Percentiles rank a stretch among this genome's conserved stretches.
Evolutionary conservation across 2,888 invertebrate genomes (phyloP).

Genomic region (Eurois occulta): DNA sequence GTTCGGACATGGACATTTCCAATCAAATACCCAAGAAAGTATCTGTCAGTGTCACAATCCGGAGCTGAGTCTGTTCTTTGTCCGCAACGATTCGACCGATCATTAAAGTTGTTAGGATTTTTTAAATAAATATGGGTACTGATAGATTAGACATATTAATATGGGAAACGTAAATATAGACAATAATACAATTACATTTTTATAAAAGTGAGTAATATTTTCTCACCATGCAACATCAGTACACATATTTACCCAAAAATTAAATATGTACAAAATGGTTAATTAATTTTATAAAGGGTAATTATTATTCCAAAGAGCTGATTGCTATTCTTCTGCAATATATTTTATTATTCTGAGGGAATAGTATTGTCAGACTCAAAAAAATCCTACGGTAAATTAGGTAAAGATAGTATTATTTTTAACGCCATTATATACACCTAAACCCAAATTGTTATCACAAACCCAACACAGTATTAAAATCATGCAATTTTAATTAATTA

Average conservation of each 20-base stretch:
- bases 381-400: background rate
- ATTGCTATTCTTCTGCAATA: background rate
- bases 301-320: background rate
- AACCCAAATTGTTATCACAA: conserved; percentile 17
- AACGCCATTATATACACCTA: background rate
- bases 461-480: conserved; percentile 26
- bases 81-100: background rate
- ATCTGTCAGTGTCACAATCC: background rate
- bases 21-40: background rate
- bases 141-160: background rate
- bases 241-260: conserved; percentile 24
- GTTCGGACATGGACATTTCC: background rate
- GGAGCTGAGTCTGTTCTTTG: background rate
- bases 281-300: background rate
- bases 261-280: conserved; percentile 5
- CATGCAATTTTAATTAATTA: conserved; percentile 38
- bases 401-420: background rate
- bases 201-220: background rate
- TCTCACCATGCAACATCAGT: background rate
- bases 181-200: too few relatives aligned
- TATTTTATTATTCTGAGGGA: background rate
- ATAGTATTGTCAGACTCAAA: conserved; percentile 16
- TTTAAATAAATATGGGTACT: conserved; percentile 5
- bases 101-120: background rate
- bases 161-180: background rate